These are phyloP conservation scores for Euura lappo DNA, from an alignment of 1,140 invertebrate genomes.

Conservation along the genomic window DNA sequence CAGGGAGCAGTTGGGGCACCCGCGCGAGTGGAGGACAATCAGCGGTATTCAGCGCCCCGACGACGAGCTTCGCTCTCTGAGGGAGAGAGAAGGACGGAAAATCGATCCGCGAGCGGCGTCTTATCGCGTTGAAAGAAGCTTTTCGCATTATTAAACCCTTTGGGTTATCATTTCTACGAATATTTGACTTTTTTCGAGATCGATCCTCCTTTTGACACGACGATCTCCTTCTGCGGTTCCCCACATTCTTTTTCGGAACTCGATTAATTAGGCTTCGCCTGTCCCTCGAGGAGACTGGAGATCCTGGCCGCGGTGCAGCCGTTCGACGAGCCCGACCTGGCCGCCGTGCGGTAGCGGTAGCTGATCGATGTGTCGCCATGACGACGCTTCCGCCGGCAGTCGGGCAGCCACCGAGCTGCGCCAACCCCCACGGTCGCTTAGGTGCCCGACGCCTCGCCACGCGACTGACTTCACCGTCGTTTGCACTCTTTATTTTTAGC, in stretches of 20 bases:
- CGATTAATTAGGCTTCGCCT: not conserved
- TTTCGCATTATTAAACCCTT: no score
- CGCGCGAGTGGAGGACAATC: slow-evolving; percentile 49
- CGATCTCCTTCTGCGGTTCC: not conserved
- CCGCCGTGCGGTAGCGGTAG: slow-evolving; percentile 34
- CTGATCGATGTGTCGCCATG: slow-evolving; percentile 64
- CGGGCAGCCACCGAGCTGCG: slow-evolving; percentile 50
- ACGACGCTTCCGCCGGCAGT: slow-evolving; percentile 62
- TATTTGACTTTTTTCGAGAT: no score
- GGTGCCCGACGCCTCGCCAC: not conserved
- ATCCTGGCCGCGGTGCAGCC: no score
- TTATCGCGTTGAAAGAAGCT: no score
- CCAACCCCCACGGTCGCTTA: not conserved
- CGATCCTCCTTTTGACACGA: no score
- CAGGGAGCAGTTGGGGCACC: slow-evolving; percentile 36
- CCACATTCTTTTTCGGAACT: not conserved
- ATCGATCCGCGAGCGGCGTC: not conserved
- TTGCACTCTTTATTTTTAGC: no score
- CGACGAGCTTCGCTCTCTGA: not conserved
- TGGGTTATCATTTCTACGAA: no score
- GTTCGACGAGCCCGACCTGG: no score
- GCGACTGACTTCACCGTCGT: no score
- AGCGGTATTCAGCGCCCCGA: slow-evolving; percentile 51
- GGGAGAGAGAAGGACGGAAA: slow-evolving; percentile 24
- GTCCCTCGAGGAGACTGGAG: no score